A percentile compares a stretch with the other conserved stretches of the same genome.
phyloP scores from a whole-genome alignment of 2,113 vertebrate genomes.

The Notarius quadriscutis region DNA sequence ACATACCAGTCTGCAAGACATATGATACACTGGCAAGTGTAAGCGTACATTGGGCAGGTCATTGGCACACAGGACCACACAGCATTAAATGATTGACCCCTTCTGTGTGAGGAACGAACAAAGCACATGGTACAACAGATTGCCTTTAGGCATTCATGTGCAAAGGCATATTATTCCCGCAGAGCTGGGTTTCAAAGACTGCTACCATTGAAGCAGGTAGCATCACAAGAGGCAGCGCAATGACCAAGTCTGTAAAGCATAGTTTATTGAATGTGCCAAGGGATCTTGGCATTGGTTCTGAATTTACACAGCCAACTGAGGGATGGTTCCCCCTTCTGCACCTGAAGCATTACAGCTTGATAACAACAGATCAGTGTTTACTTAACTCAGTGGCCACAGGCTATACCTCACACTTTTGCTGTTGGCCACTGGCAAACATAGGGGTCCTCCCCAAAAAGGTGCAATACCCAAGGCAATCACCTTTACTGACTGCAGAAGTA shows the following conservation, averaged over 20 bases:
- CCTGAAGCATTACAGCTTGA: background rate
- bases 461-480: background rate
- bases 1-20: background rate
- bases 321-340: background rate
- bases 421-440: background rate
- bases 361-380: background rate
- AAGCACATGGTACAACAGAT: slow-evolving; percentile 18
- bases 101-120: background rate
- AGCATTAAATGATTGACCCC: slow-evolving; percentile 22
- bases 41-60: background rate
- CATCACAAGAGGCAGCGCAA: background rate
- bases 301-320: background rate
- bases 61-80: background rate
- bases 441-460: background rate
- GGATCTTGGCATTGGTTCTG: background rate
- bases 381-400: background rate
- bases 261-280: background rate
- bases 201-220: background rate
- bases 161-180: slow-evolving; percentile 12
- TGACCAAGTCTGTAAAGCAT: slow-evolving; percentile 13
- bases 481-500: background rate
- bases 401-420: background rate
- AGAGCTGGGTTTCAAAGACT: slow-evolving; percentile 2
- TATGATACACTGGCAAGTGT: background rate
- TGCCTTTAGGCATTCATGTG: slow-evolving; percentile 20